These are phyloP conservation scores for Malurus cyaneus DNA, from an alignment of 2,113 vertebrate species.

Conservation along the genomic window DNA sequence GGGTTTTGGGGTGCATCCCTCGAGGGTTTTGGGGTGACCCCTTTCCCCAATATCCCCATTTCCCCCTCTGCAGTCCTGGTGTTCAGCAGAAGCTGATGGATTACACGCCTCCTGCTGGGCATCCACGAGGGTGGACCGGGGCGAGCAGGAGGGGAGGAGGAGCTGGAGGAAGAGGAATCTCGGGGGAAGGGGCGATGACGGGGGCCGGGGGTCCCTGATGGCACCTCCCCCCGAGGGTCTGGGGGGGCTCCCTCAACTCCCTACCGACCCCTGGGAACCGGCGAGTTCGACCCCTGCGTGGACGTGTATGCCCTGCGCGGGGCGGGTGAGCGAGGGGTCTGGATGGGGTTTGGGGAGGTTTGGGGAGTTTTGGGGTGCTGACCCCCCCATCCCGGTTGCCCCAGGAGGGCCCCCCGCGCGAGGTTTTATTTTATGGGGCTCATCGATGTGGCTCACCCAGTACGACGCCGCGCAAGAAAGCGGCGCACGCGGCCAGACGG, in stretches of 20 bases:
- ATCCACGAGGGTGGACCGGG: neutral
- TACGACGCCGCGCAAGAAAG: too few species aligned
- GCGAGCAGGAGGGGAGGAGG: neutral
- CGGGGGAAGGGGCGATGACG: neutral
- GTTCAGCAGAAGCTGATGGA: slow-evolving; percentile 9
- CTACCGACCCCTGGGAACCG: neutral
- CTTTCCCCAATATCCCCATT: too few species aligned
- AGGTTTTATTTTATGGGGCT: too few species aligned
- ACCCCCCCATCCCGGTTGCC: too few species aligned
- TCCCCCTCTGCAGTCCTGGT: neutral
- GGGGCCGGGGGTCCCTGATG: neutral
- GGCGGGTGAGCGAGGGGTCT: too few species aligned
- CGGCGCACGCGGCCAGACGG: too few species aligned
- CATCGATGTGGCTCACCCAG: too few species aligned
- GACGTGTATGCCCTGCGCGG: neutral
- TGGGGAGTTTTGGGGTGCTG: too few species aligned
- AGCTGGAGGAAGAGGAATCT: neutral
- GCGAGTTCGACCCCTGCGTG: neutral
- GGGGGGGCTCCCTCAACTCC: neutral
- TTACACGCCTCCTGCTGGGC: neutral
- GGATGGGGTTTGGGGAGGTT: too few species aligned
- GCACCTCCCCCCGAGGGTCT: neutral
- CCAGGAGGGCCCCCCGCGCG: too few species aligned
- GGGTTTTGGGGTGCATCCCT: neutral
- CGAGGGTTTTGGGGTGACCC: neutral